Percentiles rank a stretch among this genome's conserved stretches.
phyloP scores from a whole-genome alignment of 2,113 vertebrate species.

The Agelaius tricolor region DNA sequence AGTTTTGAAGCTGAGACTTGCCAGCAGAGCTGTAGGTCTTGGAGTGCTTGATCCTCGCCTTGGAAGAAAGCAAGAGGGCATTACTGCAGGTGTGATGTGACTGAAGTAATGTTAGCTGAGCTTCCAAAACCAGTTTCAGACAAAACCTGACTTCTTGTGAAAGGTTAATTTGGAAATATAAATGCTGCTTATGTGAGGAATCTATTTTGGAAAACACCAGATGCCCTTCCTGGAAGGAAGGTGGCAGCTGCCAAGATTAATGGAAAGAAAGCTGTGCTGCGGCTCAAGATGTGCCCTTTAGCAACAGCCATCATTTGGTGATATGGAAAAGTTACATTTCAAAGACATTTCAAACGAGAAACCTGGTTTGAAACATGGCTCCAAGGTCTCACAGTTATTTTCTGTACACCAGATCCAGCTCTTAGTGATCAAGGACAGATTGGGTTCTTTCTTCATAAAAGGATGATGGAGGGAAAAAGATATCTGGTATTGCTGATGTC shows the following conservation, averaged over 20 bases:
- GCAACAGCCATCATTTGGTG: fast-evolving
- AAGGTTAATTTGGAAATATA: background rate
- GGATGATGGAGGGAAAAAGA: background rate
- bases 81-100: background rate
- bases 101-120: background rate
- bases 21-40: background rate
- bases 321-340: background rate
- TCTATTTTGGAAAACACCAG: background rate
- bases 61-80: background rate
- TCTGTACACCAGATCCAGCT: background rate
- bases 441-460: background rate
- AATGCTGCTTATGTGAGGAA: background rate
- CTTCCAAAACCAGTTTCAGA: background rate
- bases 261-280: background rate
- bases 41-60: background rate
- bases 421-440: background rate
- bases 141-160: background rate
- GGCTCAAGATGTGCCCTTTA: background rate
- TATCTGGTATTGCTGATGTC: background rate
- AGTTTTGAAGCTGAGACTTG: background rate
- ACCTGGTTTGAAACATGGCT: background rate
- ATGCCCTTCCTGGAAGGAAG: background rate
- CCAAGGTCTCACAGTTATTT: background rate
- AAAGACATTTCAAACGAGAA: background rate
- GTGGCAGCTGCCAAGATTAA: fast-evolving